Conservation (phyloP, 2,888 invertebrate species). For the Sacculina carcini region DNA sequence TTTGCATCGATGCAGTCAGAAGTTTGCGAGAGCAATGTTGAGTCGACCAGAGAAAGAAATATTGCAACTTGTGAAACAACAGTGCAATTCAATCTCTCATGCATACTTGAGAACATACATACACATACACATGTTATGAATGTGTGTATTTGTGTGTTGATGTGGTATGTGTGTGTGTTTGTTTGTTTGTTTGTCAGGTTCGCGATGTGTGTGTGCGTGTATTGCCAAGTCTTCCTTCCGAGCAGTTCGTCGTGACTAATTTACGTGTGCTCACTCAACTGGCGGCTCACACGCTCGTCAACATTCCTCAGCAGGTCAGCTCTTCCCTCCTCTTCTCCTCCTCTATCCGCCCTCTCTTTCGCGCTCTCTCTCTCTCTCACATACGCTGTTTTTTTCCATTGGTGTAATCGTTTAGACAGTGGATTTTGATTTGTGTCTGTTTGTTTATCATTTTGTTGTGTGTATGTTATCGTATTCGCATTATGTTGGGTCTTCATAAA, state of each 20-base stretch:
- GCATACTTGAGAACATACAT: constrained; percentile 1
- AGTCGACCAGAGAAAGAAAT: background rate
- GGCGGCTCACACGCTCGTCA: constrained; percentile 61
- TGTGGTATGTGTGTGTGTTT: constrained; percentile 3
- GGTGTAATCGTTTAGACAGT: too few relatives aligned
- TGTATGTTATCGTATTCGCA: too few relatives aligned
- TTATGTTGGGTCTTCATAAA: too few relatives aligned
- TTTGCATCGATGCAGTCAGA: too few relatives aligned
- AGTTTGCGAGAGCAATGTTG: background rate
- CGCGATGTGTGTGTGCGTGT: constrained; percentile 43
- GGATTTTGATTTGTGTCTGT: too few relatives aligned
- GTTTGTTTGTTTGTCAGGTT: constrained; percentile 26
- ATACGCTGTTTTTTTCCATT: too few relatives aligned
- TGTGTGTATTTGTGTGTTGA: background rate
- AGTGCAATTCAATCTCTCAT: too few relatives aligned
- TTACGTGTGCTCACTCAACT: constrained; percentile 63
- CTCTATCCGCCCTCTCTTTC: constrained; percentile 6
- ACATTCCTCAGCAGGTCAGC: constrained; percentile 59
- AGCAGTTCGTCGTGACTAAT: constrained; percentile 52
- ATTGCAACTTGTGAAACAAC: too few relatives aligned
- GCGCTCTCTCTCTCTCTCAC: background rate
- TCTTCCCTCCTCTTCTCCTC: background rate
- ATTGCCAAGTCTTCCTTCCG: constrained; percentile 46
- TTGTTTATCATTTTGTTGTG: too few relatives aligned
- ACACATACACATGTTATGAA: constrained; percentile 5